Base-by-base conservation (phyloP, 2,888 invertebrate species). In the Rugalucina vietnamica region DNA sequence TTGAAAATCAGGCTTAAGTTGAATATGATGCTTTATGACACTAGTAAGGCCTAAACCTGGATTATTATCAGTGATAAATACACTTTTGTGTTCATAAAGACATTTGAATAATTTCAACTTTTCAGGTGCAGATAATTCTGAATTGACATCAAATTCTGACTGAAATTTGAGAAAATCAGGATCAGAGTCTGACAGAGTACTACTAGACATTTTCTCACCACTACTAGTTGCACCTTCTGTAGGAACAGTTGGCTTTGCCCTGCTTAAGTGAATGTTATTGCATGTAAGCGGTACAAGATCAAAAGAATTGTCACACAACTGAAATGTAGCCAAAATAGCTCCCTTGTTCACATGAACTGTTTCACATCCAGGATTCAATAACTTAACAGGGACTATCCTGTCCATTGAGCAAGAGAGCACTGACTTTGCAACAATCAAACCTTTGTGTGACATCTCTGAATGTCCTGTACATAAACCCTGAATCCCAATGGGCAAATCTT, bases 291-390 rank as follows among this genome's bases (percentile, higher is more conserved):
- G 60, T 10, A 60, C n/a, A 60, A 60, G 29, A 21, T 60, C 60
- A 60, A 60, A 8, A 10, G 60, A 12, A 21, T 60, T 60, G 60
- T 60, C 60, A 60, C 60, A 60, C n/a, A 60, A 60, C 49, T 73
- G 32, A 75, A 82, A 82, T 18, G 27, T 71, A n/a, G 65, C 57
- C 8, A 82, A 39, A 29, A 70, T 29, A 27, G 73, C 36, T 10
- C 82, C 82, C 34, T 65, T 78, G 4, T 65, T 76, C 34, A 82
- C 65, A 49, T 77, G 54, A 50, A 85, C 60, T 49, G 34, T 57
- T 0, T 82, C 80, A 73, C 80, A 81, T 60, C 60, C 60, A 60
- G 60, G 60, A 21, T 60, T 60, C 60, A 60, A 10, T 10, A 60
- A 8, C n/a, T 60, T 60, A 60, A 60, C 60, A 12, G 60, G 60